Percentiles rank a stretch among this genome's conserved stretches.
Evolutionary conservation across 2,797 vertebrate species (phyloP).

Genomic region (Protonibea diacanthus): DNA sequence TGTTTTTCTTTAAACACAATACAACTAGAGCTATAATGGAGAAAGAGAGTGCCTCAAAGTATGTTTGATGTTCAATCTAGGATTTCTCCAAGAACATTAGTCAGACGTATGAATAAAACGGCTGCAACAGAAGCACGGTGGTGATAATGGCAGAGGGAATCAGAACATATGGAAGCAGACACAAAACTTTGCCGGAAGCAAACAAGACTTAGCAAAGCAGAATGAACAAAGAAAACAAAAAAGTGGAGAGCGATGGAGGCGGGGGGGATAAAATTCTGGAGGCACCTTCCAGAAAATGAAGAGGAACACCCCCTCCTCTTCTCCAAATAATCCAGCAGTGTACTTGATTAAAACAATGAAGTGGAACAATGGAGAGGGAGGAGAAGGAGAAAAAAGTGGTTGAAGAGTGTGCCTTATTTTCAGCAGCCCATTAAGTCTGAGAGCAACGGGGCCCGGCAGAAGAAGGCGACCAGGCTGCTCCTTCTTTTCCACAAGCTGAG

Average conservation of each 20-base stretch:
- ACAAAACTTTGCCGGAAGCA: conserved; percentile 49
- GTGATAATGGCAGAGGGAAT: conserved; percentile 40
- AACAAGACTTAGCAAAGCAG: conserved; percentile 29
- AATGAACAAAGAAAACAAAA: conserved; percentile 12
- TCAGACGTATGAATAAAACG: conserved; percentile 40
- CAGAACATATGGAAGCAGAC: conserved; percentile 56
- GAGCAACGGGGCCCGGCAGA: conserved; percentile 31
- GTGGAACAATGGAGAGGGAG: conserved; percentile 59
- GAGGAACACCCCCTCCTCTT: conserved; percentile 45
- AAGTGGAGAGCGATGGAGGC: neutral
- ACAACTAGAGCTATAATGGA: neutral
- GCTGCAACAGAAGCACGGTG: conserved; percentile 31
- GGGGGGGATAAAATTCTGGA: no score
- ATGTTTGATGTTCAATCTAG: conserved; percentile 20
- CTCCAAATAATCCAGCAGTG: conserved; percentile 55
- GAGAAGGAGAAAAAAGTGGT: conserved; percentile 13
- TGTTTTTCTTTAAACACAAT: conserved; percentile 14
- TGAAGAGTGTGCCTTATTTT: conserved; percentile 40
- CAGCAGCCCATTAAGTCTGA: conserved; percentile 65
- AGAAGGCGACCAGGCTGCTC: conserved; percentile 3
- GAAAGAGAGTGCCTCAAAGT: conserved; percentile 41
- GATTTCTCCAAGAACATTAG: conserved; percentile 37
- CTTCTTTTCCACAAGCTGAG: conserved; percentile 33
- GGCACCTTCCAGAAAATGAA: conserved; percentile 62
- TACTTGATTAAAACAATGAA: conserved; percentile 76